Conservation (phyloP, 1,140 invertebrate species). For the Sycophila sp. region DNA sequence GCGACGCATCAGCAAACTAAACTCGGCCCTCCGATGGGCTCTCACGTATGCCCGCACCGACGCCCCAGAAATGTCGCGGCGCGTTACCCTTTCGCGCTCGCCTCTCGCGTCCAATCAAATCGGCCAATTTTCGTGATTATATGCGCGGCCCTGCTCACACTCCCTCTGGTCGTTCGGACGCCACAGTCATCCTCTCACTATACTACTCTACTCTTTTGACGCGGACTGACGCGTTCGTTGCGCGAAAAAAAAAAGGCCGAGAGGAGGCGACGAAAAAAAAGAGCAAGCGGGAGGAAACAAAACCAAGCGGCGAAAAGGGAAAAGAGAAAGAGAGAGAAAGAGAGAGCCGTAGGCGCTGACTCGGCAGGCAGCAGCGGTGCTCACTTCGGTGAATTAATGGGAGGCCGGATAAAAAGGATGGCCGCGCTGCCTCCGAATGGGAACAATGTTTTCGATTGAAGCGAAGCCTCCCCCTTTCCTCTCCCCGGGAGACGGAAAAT, state of each 20-base stretch:
- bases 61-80: no score
- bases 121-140: conserved; percentile 4
- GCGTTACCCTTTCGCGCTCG: no score
- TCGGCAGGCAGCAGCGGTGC: neutral
- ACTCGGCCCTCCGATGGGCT: no score
- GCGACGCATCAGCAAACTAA: no score
- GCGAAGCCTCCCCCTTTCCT: neutral
- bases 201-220: neutral
- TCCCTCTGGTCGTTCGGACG: neutral
- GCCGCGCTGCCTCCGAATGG: neutral
- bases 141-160: neutral
- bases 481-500: neutral
- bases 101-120: neutral
- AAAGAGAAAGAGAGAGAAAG: neutral
- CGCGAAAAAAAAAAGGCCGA: neutral
- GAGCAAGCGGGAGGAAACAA: no score
- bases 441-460: conserved; percentile 19
- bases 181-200: neutral
- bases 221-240: neutral
- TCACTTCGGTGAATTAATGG: conserved; percentile 14
- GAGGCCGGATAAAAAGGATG: neutral
- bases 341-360: neutral
- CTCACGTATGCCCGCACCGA: no score
- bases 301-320: no score
- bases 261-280: no score